Evolutionary conservation across 1,140 invertebrate genomes (phyloP).

Genomic region (Eriocheir sinensis): DNA sequence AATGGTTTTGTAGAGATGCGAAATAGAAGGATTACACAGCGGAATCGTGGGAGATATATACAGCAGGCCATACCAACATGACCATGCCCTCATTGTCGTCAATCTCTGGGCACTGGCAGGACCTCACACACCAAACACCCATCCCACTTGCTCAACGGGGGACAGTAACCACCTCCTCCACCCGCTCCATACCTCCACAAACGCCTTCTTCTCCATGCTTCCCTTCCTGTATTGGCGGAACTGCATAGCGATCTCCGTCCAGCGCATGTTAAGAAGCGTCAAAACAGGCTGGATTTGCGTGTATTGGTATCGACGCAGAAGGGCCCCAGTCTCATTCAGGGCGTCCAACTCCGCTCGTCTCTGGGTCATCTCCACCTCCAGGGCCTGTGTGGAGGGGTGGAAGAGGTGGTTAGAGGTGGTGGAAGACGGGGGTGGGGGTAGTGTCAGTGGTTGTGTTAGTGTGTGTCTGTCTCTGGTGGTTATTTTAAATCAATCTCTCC

Average conservation of each 20-base stretch:
- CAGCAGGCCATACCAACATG: no score
- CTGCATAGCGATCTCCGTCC: slow-evolving; percentile 72
- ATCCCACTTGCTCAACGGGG: no score
- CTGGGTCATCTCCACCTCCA: slow-evolving; percentile 83
- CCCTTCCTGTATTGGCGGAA: slow-evolving; percentile 70
- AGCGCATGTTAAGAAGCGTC: slow-evolving; percentile 75
- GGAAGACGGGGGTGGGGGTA: not conserved
- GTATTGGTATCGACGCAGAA: slow-evolving; percentile 70
- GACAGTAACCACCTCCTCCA: no score
- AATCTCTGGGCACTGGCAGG: no score
- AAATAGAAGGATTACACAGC: not conserved
- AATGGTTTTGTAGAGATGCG: not conserved
- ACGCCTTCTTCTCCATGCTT: slow-evolving; percentile 65
- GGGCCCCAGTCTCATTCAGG: slow-evolving; percentile 81
- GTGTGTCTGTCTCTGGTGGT: not conserved
- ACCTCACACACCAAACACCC: no score
- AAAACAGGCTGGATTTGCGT: slow-evolving; percentile 73
- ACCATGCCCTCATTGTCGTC: no score
- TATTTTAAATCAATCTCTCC: slow-evolving; percentile 80
- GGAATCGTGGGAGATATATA: no score
- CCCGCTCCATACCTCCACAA: not conserved
- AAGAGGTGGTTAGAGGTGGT: no score
- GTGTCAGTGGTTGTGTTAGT: not conserved
- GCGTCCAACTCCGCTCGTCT: slow-evolving; percentile 81
- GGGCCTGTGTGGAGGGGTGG: slow-evolving; percentile 81